phyloP scores from a whole-genome alignment of 2,113 vertebrate species.

The Protomyctophum bolini region DNA sequence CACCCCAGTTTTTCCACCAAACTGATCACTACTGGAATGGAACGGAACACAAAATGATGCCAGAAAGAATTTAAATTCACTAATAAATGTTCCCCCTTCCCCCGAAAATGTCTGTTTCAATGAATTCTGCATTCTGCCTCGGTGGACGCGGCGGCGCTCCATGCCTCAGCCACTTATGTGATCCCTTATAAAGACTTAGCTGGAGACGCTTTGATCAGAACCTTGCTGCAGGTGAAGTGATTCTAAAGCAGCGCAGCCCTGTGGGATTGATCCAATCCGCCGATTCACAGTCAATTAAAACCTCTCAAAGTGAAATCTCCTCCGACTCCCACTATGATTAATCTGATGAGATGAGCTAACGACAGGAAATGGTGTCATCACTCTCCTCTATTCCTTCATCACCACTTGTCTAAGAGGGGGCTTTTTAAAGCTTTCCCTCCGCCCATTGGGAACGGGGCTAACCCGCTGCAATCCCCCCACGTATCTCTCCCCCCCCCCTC shows the following conservation, averaged over 20 bases:
- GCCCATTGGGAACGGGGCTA: constrained; percentile 70
- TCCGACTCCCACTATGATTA: constrained; percentile 78
- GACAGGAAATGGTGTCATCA: constrained; percentile 81
- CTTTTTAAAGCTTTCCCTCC: constrained; percentile 73
- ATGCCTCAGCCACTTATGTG: constrained; percentile 75
- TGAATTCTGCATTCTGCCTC: constrained; percentile 64
- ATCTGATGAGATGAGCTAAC: constrained; percentile 82
- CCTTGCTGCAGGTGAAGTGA: constrained; percentile 79
- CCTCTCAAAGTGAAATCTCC: constrained; percentile 80
- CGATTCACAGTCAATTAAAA: constrained; percentile 81
- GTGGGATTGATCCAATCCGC: constrained; percentile 77
- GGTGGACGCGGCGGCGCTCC: constrained; percentile 60
- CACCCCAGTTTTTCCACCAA: neutral
- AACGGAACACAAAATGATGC: neutral
- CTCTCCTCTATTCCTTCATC: constrained; percentile 75
- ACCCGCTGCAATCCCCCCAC: constrained; percentile 72
- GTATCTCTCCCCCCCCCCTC: constrained; percentile 5
- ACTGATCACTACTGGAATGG: constrained; percentile 3
- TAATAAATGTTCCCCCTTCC: constrained; percentile 20
- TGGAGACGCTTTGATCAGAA: constrained; percentile 77
- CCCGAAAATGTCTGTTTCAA: constrained; percentile 54
- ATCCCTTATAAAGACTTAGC: constrained; percentile 79
- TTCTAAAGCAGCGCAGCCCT: constrained; percentile 72
- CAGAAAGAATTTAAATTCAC: constrained; percentile 36
- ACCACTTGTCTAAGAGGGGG: constrained; percentile 76